A percentile compares a stretch with the other conserved stretches of the same genome.
Conservation (phyloP, 1,140 invertebrate genomes). For the Nomia melanderi region DNA sequence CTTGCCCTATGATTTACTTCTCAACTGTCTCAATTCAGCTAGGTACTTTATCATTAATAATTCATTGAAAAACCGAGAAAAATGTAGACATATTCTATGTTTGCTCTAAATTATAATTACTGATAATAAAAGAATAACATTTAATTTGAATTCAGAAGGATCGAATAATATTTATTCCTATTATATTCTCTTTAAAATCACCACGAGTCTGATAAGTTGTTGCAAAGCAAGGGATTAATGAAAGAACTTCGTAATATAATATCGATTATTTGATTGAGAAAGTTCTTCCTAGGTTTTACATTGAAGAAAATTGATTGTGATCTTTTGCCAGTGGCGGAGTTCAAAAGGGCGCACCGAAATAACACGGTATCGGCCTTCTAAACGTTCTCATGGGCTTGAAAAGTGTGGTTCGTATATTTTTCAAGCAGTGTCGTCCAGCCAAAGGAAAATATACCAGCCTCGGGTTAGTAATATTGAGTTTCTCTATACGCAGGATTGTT, state of each 20-base stretch:
- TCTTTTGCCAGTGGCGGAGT: background rate
- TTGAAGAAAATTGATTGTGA: conserved; percentile 25
- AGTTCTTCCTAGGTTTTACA: background rate
- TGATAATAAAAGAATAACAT: too few relatives aligned
- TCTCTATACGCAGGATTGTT: conserved; percentile 37
- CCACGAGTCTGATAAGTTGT: too few relatives aligned
- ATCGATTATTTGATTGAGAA: background rate
- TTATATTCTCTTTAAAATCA: too few relatives aligned
- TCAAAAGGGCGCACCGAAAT: conserved; percentile 43
- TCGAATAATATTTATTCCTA: too few relatives aligned
- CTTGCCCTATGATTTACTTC: too few relatives aligned
- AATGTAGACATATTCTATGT: too few relatives aligned
- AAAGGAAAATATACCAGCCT: conserved; percentile 65
- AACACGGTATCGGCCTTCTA: conserved; percentile 20
- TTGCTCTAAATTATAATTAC: too few relatives aligned
- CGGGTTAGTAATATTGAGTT: conserved; percentile 58
- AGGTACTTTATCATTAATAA: too few relatives aligned
- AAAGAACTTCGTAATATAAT: background rate
- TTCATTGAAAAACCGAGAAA: too few relatives aligned
- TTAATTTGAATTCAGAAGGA: too few relatives aligned
- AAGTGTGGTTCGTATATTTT: conserved; percentile 64
- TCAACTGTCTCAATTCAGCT: too few relatives aligned
- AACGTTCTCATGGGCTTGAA: conserved; percentile 53
- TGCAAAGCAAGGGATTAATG: too few relatives aligned
- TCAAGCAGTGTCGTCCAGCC: conserved; percentile 58